Conservation (phyloP, 2,797 vertebrate species). For the Basileuterus tristriatus region DNA sequence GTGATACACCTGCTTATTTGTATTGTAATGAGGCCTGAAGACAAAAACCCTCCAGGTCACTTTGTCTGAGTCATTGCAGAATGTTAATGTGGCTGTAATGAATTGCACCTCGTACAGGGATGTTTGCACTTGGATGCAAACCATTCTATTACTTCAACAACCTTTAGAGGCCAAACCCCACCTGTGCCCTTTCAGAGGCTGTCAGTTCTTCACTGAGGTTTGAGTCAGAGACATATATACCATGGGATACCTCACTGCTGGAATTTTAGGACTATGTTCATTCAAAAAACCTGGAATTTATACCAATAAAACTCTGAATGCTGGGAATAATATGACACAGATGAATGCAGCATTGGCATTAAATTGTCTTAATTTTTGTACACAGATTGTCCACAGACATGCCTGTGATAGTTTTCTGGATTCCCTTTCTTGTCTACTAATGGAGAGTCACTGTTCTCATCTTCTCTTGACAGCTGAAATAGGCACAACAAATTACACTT, state of each 20-base stretch:
- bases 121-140: not conserved
- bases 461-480: not conserved
- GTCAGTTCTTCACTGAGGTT: not conserved
- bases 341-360: not conserved
- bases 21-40: not conserved
- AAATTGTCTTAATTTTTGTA: not conserved
- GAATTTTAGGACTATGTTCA: not conserved
- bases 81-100: slow-evolving; percentile 22
- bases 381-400: not conserved
- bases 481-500: not conserved
- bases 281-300: not conserved
- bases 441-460: not conserved
- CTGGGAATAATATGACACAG: not conserved
- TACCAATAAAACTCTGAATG: not conserved
- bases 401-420: not conserved
- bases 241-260: not conserved
- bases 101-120: not conserved
- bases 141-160: not conserved
- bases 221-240: not conserved
- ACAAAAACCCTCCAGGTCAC: slow-evolving; percentile 21
- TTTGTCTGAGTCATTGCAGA: slow-evolving; percentile 30
- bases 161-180: not conserved
- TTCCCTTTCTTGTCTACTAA: not conserved
- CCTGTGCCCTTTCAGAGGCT: not conserved
- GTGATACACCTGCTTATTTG: not conserved